A percentile compares a stretch with the other conserved stretches of the same genome.
Conservation (phyloP, 2,113 vertebrate species). For the Clarias magur region DNA sequence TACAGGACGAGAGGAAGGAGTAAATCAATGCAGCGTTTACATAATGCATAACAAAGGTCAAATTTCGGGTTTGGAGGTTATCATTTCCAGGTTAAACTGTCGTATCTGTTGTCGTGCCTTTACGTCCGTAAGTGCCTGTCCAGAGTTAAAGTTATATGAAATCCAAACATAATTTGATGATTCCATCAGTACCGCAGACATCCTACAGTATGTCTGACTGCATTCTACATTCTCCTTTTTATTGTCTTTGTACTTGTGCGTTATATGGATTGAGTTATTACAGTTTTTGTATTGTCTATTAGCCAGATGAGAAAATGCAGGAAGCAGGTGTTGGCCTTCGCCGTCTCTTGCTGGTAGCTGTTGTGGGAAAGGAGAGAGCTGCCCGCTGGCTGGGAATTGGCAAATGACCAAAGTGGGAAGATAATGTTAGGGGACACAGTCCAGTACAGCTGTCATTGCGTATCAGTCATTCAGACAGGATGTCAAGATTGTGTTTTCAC, state of each 20-base stretch:
- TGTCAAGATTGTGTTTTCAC: neutral
- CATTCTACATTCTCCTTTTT: neutral
- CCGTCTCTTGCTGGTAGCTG: neutral
- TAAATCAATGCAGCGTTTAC: neutral
- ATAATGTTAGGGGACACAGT: neutral
- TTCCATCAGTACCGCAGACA: neutral
- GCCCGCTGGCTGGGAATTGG: neutral
- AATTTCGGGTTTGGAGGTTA: neutral
- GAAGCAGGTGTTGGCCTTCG: neutral
- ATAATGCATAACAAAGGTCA: neutral
- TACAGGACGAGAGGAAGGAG: constrained; percentile 50
- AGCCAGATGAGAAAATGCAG: neutral
- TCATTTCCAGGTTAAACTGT: neutral
- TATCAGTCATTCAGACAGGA: neutral
- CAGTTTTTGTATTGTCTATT: neutral
- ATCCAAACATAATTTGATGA: neutral
- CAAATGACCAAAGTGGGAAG: neutral
- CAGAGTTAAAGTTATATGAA: neutral
- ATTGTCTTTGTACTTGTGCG: neutral
- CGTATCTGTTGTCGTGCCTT: neutral
- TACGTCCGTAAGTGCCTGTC: neutral
- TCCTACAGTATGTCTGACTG: neutral
- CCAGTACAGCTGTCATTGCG: neutral
- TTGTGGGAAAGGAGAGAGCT: neutral
- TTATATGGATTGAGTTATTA: neutral